Evolutionary conservation across 2,113 vertebrate species (phyloP), one percentile per base, ranked within the genome.

Genomic region (Gadus macrocephalus): DNA sequence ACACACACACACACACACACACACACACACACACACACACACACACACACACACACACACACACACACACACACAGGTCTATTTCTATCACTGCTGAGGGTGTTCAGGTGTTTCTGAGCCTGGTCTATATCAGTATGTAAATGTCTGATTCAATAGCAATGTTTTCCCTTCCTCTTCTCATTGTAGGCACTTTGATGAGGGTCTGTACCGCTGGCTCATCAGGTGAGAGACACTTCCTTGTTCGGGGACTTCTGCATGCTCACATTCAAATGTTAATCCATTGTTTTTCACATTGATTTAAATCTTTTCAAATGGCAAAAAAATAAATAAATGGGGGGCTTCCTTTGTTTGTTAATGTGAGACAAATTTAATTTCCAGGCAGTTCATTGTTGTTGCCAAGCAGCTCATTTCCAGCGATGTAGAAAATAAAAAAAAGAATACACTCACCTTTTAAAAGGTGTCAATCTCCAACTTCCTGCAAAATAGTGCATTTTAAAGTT

Each of bases 151-250:
- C 53, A 72, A 74, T 72, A 62, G 83, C 78, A 67, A 71, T 58
- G 15, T 58, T n/a, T 3, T 58, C 15, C 19, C 73, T 77, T 70
- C 75, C 72, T 70, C 73, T 56, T 64, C 68, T 67, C 14, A 59
- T 81, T 79, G 80, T 84, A 93, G 92, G 78, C 83, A 91, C 83
- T 93, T 93, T 85, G 92, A 93, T 64, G 89, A 89, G 78, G 92
- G 92, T n/a, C 89, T 93, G 53, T 92, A 93, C 83, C 90, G 80
- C 82, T 93, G 92, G 92, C 91, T 93, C 70, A 88, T 93, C 80
- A 92, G 92, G 91, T 93, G 89, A 84, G 89, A 86, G 77, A 72
- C 71, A 66, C 78, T 83, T 79, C 35, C 74, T 49, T 61, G 60
- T 74, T 58, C 16, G 63, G 9, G 22, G 68, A 76, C 65, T 27